Evolutionary conservation across 2,113 vertebrate species (phyloP).

Genomic region (Monopterus albus): DNA sequence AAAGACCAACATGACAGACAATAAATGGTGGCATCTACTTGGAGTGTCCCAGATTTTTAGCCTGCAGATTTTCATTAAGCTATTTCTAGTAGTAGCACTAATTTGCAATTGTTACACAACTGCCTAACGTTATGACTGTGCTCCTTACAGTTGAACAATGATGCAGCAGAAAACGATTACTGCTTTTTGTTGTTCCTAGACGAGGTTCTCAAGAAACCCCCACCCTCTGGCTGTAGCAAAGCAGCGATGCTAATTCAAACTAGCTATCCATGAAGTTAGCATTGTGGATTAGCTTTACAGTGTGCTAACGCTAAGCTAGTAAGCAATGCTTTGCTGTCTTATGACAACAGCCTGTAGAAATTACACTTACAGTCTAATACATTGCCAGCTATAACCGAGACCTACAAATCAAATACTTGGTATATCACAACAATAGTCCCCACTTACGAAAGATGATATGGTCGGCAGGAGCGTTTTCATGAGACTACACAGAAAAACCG

Average conservation of each 20-base stretch:
- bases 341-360: neutral
- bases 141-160: neutral
- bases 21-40: no score
- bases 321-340: neutral
- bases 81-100: neutral
- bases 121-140: no score
- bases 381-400: no score
- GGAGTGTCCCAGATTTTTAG: neutral
- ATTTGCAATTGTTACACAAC: neutral
- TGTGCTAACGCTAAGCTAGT: conserved; percentile 27
- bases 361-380: neutral
- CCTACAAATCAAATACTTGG: rapidly evolving
- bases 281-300: neutral
- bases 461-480: conserved; percentile 78
- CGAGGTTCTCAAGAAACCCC: conserved; percentile 10
- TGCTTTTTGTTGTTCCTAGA: neutral
- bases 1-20: no score
- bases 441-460: conserved; percentile 83
- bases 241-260: conserved; percentile 11
- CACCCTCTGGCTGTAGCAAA: conserved; percentile 37
- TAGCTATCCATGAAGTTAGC: neutral
- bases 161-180: neutral
- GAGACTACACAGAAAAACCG: conserved; percentile 81
- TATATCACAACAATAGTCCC: neutral
- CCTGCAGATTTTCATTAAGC: neutral